Base-by-base conservation (phyloP, 30 jellyfish, hydroid and myxozoan genomes). In the Mastigias papua region DNA sequence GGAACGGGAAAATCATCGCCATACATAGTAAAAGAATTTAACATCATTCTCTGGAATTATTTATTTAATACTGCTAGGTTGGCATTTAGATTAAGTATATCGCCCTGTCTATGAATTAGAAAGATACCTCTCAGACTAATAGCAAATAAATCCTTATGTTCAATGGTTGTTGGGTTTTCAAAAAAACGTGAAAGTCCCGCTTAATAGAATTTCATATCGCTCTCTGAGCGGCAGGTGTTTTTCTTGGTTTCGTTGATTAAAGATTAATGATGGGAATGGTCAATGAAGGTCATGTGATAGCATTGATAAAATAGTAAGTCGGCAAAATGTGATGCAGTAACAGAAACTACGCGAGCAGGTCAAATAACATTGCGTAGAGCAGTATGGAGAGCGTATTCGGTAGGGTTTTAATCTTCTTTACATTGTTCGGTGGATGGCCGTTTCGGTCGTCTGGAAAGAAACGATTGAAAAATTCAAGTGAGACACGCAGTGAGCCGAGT, bases 281-380 rank as follows among this genome's bases (percentile, higher is more conserved):
- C 94, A 85, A 85, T 85, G 94, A 70, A 66, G 19, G 61, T 71
- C 94, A 85, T 85, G 85, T 85, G 94, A 85, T 64, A 23, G 74
- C 48, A 29, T 27, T 35, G 21, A 64, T 19, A 64, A n/a, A 65
- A 64, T 85, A 85, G 94, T 85, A 85, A 85, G 78, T 17, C 66
- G 5, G 51, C 37, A 35, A 1, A 48, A 54, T 15, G 32, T 48
- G 28, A 50, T 1, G 67, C 11, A 23, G 29, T 21, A 33, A 54
- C 20, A n/a, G 78, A 72, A 20, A 34, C 26, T 67, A 68, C 27
- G 10, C 63, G 32, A n/a, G 80, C 90, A 80, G 90, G 90, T 83
- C 34, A 23, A 23, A 34, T 31, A 34, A 48, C 27, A 5, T 22
- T 22, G 4, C 31, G 34, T 10, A 48, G 69, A 31, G 11, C 20